A percentile compares a stretch with the other conserved stretches of the same genome.
phyloP scores from a whole-genome alignment of 1,140 invertebrate genomes.

The Harpegnathos saltator region DNA sequence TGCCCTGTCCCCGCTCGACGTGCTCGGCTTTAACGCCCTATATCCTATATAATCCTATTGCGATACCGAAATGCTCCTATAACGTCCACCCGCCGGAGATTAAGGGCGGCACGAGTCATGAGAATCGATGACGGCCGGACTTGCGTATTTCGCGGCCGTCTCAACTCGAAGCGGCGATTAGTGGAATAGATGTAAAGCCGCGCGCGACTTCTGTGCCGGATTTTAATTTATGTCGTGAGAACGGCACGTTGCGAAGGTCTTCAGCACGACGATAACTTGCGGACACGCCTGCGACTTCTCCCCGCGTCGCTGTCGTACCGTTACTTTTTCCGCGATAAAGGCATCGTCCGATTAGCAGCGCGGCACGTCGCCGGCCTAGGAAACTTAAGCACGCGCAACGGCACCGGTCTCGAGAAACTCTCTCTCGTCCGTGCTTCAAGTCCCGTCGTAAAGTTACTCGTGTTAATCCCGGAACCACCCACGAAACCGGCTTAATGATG shows the following conservation, averaged over 20 bases:
- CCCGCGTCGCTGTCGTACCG: conserved; percentile 38
- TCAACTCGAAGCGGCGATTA: conserved; percentile 13
- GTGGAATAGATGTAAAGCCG: background rate
- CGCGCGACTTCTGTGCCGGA: conserved; percentile 38
- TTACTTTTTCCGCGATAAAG: conserved; percentile 58
- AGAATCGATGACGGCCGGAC: conserved; percentile 16
- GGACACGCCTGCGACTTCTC: conserved; percentile 48
- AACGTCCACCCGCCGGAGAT: conserved; percentile 36
- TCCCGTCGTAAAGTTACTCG: conserved; percentile 14
- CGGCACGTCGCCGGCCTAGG: conserved; percentile 18
- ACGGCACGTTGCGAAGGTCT: conserved; percentile 48
- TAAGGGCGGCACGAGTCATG: conserved; percentile 42
- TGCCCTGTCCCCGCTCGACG: conserved; percentile 10
- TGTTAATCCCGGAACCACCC: background rate
- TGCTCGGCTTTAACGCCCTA: conserved; percentile 15
- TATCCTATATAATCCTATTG: conserved; percentile 49
- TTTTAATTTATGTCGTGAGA: conserved; percentile 63
- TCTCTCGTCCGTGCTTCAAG: background rate
- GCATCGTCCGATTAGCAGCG: conserved; percentile 39
- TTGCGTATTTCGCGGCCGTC: background rate
- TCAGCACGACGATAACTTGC: conserved; percentile 23
- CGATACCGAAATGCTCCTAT: conserved; percentile 54
- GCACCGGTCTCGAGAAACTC: background rate
- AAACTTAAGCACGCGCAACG: conserved; percentile 16
- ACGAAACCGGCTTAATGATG: conserved; percentile 15